These are phyloP conservation scores for Sebastes diaconus DNA, from an alignment of 2,797 vertebrate species.

Conservation along the genomic window DNA sequence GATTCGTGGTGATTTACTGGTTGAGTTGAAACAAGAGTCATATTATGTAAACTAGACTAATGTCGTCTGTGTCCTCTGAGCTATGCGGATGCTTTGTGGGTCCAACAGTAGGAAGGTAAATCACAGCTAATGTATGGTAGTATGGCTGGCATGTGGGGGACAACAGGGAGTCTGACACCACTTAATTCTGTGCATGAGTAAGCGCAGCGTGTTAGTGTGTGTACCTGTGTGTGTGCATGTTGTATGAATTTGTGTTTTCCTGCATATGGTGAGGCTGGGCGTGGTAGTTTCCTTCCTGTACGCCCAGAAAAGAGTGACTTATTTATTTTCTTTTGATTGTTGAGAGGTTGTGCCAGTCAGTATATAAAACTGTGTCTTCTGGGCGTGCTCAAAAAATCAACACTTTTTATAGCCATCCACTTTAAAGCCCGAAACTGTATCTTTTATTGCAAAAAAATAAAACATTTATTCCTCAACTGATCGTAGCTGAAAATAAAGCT, in stretches of 20 bases:
- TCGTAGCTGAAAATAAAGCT: not conserved
- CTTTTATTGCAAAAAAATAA: not conserved
- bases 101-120: slow-evolving; percentile 7
- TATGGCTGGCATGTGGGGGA: slow-evolving; percentile 55
- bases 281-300: slow-evolving; percentile 4
- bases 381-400: not conserved
- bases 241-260: slow-evolving; percentile 12
- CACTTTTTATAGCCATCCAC: not conserved
- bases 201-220: slow-evolving; percentile 56
- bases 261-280: not conserved
- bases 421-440: not conserved
- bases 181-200: slow-evolving; percentile 63
- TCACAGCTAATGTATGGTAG: slow-evolving; percentile 15
- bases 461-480: not conserved
- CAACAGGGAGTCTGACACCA: slow-evolving; percentile 60
- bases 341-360: not conserved
- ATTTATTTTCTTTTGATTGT: slow-evolving; percentile 11
- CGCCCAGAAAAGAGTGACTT: not conserved
- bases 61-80: slow-evolving; percentile 6
- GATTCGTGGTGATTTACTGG: slow-evolving; percentile 23
- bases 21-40: slow-evolving; percentile 13
- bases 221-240: slow-evolving; percentile 13
- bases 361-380: not conserved
- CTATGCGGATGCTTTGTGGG: not conserved
- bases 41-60: slow-evolving; percentile 17